phyloP scores from a whole-genome alignment of 2,797 vertebrate genomes.

The Paramormyrops hopkinsi region DNA sequence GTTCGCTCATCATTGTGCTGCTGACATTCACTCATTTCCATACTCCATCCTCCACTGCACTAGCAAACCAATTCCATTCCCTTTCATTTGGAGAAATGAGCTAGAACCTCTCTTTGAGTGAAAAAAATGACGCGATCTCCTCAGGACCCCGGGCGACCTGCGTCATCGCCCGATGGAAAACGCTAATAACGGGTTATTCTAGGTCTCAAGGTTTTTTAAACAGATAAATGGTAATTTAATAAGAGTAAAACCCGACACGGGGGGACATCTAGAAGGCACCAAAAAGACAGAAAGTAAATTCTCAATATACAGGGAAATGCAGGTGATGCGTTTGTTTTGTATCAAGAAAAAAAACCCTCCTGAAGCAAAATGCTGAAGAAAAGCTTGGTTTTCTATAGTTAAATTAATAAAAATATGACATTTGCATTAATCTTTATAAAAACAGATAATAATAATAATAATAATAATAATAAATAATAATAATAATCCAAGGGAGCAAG shows the following conservation, averaged over 20 bases:
- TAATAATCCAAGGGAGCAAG: neutral
- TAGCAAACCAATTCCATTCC: conserved; percentile 61
- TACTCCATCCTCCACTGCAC: conserved; percentile 53
- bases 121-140: conserved; percentile 25
- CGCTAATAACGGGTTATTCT: neutral
- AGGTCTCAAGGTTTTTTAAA: neutral
- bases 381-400: neutral
- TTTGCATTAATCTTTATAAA: neutral
- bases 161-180: conserved; percentile 5
- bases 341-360: neutral
- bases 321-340: neutral
- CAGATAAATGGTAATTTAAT: neutral
- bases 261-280: neutral
- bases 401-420: neutral
- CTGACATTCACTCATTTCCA: conserved; percentile 63
- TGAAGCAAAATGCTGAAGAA: neutral
- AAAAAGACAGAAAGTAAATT: neutral
- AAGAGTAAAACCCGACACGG: neutral
- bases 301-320: neutral
- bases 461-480: neutral
- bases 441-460: neutral
- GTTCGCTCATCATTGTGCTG: conserved; percentile 56
- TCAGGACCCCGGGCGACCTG: neutral
- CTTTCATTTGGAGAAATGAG: conserved; percentile 64
- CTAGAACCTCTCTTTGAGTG: conserved; percentile 41